Evolutionary conservation across 2,888 invertebrate genomes (phyloP).

Genomic region (Charanyca ferruginea): DNA sequence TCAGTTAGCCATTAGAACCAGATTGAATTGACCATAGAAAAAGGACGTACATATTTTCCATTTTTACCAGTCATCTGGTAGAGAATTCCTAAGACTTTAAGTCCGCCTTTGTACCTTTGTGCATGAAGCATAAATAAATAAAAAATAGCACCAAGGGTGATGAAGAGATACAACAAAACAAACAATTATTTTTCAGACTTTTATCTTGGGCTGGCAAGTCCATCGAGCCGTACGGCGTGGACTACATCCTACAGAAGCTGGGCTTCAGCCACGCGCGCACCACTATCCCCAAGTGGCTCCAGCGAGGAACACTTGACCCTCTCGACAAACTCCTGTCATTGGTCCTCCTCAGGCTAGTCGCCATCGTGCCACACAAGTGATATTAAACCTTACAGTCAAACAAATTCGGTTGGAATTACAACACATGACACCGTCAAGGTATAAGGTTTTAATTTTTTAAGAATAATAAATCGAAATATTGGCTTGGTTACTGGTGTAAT

Average conservation of each 20-base stretch:
- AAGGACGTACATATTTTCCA: no score
- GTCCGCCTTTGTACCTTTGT: no score
- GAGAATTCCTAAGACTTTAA: no score
- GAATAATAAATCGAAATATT: conserved; percentile 4
- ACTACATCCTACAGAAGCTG: conserved; percentile 99
- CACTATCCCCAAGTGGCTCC: conserved; percentile 99
- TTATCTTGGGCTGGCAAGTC: conserved; percentile 98
- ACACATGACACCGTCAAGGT: conserved; percentile 18
- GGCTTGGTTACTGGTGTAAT: conserved; percentile 20
- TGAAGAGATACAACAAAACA: no score
- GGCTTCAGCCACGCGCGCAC: conserved; percentile 99
- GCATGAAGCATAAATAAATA: no score
- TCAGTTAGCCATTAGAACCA: neutral
- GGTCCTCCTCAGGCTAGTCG: conserved; percentile 94
- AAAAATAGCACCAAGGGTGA: no score
- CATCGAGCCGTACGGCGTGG: conserved; percentile 99
- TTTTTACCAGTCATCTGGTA: no score
- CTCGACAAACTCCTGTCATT: conserved; percentile 97
- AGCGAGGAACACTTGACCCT: conserved; percentile 99
- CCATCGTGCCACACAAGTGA: conserved; percentile 89
- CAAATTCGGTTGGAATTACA: conserved; percentile 28
- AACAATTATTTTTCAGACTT: conserved; percentile 82
- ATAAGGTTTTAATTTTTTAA: conserved; percentile 26
- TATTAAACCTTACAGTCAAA: conserved; percentile 22
- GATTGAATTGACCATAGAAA: no score